phyloP scores from a whole-genome alignment of 1,140 invertebrate genomes.

The Eriosoma lanigerum region DNA sequence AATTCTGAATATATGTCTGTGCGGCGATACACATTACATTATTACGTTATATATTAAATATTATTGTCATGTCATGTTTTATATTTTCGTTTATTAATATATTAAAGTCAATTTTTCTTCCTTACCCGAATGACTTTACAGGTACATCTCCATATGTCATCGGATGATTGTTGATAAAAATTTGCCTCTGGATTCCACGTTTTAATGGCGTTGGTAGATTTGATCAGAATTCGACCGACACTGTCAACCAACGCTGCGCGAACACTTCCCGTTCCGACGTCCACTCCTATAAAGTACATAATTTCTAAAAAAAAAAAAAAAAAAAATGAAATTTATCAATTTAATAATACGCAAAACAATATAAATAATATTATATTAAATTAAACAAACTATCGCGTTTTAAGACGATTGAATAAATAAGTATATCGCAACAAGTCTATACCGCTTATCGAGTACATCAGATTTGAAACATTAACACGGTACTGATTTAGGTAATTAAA shows the following conservation, averaged over 20 bases:
- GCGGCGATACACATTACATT: no score
- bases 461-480: background rate
- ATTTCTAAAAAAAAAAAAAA: slow-evolving; percentile 8
- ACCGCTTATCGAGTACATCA: no score
- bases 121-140: slow-evolving; percentile 69
- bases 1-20: no score
- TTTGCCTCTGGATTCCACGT: slow-evolving; percentile 76
- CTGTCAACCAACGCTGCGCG: slow-evolving; percentile 75
- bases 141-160: slow-evolving; percentile 83
- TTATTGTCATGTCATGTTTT: no score
- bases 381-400: no score
- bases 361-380: no score
- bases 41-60: no score
- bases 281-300: slow-evolving; percentile 82
- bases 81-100: no score
- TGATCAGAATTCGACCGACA: slow-evolving; percentile 68
- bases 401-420: no score
- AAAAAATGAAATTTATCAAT: no score
- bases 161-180: slow-evolving; percentile 90
- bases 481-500: no score
- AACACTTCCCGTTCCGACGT: slow-evolving; percentile 89
- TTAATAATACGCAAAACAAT: background rate
- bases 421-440: no score
- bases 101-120: slow-evolving; percentile 18
- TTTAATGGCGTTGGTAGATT: slow-evolving; percentile 67